Percentiles rank a stretch among this genome's conserved stretches.
These are phyloP conservation scores for Lateolabrax maculatus DNA, from an alignment of 2,797 vertebrate species.

Conservation along the genomic window DNA sequence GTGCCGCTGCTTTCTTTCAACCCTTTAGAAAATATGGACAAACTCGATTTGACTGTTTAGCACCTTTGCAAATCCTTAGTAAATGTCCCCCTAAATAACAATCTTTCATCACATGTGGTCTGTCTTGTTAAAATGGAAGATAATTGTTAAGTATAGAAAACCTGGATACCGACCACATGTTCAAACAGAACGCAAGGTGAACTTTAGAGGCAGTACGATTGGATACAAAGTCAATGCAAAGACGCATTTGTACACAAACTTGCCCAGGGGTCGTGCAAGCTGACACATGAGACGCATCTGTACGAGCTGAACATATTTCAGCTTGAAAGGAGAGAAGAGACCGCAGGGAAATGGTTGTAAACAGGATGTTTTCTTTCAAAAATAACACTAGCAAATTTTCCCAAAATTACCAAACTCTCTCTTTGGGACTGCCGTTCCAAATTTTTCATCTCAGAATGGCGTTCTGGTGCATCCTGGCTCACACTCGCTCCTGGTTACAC, in stretches of 20 bases:
- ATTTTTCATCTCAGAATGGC: background rate
- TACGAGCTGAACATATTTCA: background rate
- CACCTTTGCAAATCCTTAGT: background rate
- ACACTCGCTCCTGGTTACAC: constrained; percentile 16
- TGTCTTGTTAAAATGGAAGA: background rate
- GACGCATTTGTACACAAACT: background rate
- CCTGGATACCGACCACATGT: background rate
- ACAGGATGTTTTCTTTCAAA: background rate
- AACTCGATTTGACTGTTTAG: background rate
- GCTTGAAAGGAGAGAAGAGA: background rate
- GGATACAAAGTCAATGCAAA: background rate
- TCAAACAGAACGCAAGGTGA: background rate
- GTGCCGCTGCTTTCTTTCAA: background rate
- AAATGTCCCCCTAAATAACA: background rate
- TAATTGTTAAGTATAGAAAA: no score
- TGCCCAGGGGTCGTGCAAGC: background rate
- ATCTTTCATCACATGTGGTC: background rate
- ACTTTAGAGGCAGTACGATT: background rate
- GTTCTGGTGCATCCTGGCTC: constrained; percentile 1
- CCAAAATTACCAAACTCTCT: background rate
- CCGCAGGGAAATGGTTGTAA: background rate
- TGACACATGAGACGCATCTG: background rate
- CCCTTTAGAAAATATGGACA: background rate
- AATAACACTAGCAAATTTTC: background rate
- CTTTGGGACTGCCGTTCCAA: background rate